Conservation (phyloP, 1,140 invertebrate genomes). For the Catajapyx aquilonaris region DNA sequence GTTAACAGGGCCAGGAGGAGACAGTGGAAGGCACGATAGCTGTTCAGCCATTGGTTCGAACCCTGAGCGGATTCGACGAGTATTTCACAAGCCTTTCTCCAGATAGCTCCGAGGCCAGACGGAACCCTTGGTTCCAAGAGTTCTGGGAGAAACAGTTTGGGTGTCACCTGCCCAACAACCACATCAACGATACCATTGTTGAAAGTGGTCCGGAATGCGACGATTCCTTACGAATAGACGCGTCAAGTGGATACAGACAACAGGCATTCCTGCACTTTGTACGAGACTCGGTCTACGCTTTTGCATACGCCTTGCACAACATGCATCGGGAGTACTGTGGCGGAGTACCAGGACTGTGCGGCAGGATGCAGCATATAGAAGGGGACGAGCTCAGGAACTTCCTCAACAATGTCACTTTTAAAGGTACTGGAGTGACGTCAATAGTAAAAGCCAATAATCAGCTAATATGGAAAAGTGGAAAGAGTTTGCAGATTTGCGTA, state of each 20-base stretch:
- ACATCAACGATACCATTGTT: no score
- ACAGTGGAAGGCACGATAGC: slow-evolving; percentile 28
- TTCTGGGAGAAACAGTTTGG: slow-evolving; percentile 37
- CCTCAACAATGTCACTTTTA: slow-evolving; percentile 28
- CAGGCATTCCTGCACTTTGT: slow-evolving; percentile 30
- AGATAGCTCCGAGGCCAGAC: slow-evolving; percentile 13
- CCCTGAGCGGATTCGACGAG: slow-evolving; percentile 26
- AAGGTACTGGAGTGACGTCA: slow-evolving; percentile 22
- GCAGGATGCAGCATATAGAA: slow-evolving; percentile 22
- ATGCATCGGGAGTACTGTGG: slow-evolving; percentile 22
- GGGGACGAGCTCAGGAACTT: slow-evolving; percentile 20
- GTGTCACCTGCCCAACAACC: slow-evolving; percentile 15
- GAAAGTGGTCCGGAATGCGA: slow-evolving; percentile 1
- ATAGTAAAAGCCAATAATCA: no score
- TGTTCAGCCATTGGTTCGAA: slow-evolving; percentile 26
- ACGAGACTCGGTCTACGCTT: slow-evolving; percentile 30
- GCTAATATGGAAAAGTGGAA: no score
- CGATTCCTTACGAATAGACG: background rate
- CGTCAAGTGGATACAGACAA: slow-evolving; percentile 19
- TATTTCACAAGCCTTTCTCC: slow-evolving; percentile 25
- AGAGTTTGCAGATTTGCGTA: no score
- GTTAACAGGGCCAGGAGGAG: slow-evolving; percentile 14
- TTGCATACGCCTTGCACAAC: slow-evolving; percentile 27
- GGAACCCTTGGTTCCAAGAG: slow-evolving; percentile 38
- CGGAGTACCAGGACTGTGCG: slow-evolving; percentile 20